Conservation (phyloP, 2,888 invertebrate genomes). For the Cephus nigrinus region DNA sequence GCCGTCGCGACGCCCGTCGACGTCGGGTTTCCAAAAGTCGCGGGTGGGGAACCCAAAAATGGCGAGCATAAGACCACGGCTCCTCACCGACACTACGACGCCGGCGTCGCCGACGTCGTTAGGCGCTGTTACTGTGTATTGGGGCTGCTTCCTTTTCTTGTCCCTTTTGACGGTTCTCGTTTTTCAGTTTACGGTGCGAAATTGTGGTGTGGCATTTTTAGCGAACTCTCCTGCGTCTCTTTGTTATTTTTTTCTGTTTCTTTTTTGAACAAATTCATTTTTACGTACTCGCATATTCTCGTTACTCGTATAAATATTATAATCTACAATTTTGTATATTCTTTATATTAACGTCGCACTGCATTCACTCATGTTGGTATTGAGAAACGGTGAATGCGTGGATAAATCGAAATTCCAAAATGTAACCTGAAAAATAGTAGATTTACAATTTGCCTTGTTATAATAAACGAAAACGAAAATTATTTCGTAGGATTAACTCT, state of each 20-base stretch:
- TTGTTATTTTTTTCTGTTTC: neutral
- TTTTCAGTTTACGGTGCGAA: neutral
- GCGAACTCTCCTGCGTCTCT: neutral
- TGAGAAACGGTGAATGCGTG: neutral
- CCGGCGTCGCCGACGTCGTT: neutral
- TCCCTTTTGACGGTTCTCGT: neutral
- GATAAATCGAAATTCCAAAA: neutral
- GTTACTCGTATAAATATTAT: neutral
- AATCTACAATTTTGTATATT: neutral
- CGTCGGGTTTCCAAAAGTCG: constrained; percentile 35
- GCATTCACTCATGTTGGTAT: neutral
- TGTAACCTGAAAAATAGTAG: neutral
- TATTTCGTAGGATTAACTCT: neutral
- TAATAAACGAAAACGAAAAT: neutral
- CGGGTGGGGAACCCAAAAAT: constrained; percentile 66
- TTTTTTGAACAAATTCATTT: neutral
- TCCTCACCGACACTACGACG: constrained; percentile 14
- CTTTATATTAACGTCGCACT: neutral
- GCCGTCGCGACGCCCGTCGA: constrained; percentile 41
- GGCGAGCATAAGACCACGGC: constrained; percentile 48
- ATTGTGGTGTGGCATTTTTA: neutral
- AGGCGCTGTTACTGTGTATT: neutral
- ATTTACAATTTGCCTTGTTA: neutral
- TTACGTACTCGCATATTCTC: neutral
- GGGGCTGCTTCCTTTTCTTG: neutral